Evolutionary conservation across 2,888 invertebrate genomes (phyloP), one percentile per base, ranked within the genome.

Genomic region (Myopa tessellatipennis): DNA sequence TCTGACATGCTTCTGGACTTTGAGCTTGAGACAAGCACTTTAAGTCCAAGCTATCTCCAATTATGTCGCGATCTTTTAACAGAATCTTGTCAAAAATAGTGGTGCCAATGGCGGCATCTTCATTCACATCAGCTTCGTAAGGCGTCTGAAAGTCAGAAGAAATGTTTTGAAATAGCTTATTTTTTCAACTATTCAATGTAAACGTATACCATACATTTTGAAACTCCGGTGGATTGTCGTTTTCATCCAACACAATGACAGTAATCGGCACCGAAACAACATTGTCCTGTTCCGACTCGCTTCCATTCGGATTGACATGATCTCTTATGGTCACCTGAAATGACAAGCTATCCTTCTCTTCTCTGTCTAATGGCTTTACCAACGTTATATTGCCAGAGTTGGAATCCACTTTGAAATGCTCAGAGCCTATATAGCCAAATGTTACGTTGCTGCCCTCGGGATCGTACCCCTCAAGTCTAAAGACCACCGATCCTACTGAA

Each of bases 171-270:
- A 16, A 68, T 68, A n/a, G 18, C 16, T 14, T 63, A 12, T 10
- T 34, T 63, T 63, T 34, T 63, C 34, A 18, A 26, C 34, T 34
- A 63, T 34, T 16, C 26, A 60, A 10, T 60, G 26, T 61, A 65
- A 4, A 38, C 4, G 14, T 7, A 38, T 34, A 16, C 6, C 10
- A 65, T 90, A 95, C 95, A 89, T 94, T 93, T 89, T 92, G 91
- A 89, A 95, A 95, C 77, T 91, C 91, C 8, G 97, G 96, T 52
- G 95, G 92, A 88, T 96, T 96, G 86, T 97, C 97, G 87, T 97
- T 97, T 84, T 95, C 95, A 85, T 97, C 97, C 12, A 95, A 90
- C 18, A 97, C 93, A 79, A 96, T 96, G 79, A 96, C 94, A 50
- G 94, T 94, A 67, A 96, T 93, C 4, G 95, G 93, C 10, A 94